Conservation (phyloP, 2,888 invertebrate species). For the Scaptomyza caliginosa region DNA sequence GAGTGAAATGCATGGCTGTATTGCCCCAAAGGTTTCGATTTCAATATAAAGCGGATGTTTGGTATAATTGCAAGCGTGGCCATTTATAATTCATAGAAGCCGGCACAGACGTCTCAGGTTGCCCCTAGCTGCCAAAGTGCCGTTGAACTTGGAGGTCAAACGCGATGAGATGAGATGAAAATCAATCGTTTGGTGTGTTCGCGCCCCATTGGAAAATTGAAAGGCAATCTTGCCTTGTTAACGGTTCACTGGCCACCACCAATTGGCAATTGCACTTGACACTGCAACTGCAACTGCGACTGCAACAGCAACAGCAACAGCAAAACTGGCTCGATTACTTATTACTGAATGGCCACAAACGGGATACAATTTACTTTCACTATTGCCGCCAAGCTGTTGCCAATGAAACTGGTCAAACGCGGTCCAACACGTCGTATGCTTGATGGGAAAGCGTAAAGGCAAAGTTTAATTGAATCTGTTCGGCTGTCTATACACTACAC, state of each 20-base stretch:
- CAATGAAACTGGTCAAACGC: constrained; percentile 10
- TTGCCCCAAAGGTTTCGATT: constrained; percentile 70
- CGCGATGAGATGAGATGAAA: constrained; percentile 36
- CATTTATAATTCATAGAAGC: constrained; percentile 62
- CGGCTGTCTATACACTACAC: constrained; percentile 21
- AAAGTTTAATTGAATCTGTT: constrained; percentile 75
- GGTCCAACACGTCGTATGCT: constrained; percentile 53
- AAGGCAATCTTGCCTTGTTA: constrained; percentile 37
- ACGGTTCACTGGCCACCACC: constrained; percentile 61
- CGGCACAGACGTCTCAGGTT: constrained; percentile 44
- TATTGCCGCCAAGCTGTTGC: constrained; percentile 22
- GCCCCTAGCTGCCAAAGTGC: constrained; percentile 33
- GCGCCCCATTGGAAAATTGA: constrained; percentile 49
- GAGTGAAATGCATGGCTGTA: constrained; percentile 3
- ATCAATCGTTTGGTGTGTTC: constrained; percentile 48
- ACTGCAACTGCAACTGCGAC: constrained; percentile 35
- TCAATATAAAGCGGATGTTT: constrained; percentile 77
- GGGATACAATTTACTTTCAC: constrained; percentile 55
- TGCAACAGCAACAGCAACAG: constrained; percentile 28
- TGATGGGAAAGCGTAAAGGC: constrained; percentile 75
- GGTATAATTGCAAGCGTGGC: constrained; percentile 64
- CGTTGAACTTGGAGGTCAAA: constrained; percentile 67
- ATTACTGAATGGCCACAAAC: constrained; percentile 18
- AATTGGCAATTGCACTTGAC: constrained; percentile 66
- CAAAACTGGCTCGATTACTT: constrained; percentile 39